A percentile compares a stretch with the other conserved stretches of the same genome.
These are phyloP conservation scores for Decapterus maruadsi DNA, from an alignment of 2,797 vertebrate genomes.

Conservation along the genomic window DNA sequence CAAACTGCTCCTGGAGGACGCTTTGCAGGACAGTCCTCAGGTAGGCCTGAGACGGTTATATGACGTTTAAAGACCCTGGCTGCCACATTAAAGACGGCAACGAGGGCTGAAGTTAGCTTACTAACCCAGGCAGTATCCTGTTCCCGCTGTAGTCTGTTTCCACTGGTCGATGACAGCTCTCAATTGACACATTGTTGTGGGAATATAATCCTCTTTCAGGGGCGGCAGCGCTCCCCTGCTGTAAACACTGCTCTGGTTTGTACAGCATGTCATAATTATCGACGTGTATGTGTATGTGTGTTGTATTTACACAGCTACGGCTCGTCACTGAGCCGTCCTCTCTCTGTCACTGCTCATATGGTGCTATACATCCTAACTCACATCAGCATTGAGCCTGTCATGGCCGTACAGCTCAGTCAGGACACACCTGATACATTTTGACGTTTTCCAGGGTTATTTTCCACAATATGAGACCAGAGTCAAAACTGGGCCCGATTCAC, in stretches of 20 bases:
- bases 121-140: slow-evolving; percentile 41
- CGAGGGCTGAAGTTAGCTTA: slow-evolving; percentile 39
- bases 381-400: not conserved
- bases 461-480: slow-evolving; percentile 5
- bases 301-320: slow-evolving; percentile 23
- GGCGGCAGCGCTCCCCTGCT: not conserved
- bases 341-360: not conserved
- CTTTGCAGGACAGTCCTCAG: slow-evolving; percentile 97
- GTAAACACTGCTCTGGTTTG: not conserved
- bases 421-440: not conserved
- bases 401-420: not conserved
- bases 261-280: not conserved
- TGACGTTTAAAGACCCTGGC: not conserved
- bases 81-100: not conserved
- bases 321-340: slow-evolving; percentile 19
- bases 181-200: slow-evolving; percentile 40
- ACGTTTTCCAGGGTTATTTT: not conserved
- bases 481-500: slow-evolving; percentile 50
- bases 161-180: slow-evolving; percentile 72
- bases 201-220: slow-evolving; percentile 11
- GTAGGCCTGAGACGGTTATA: slow-evolving; percentile 78
- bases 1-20: slow-evolving; percentile 95
- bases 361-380: not conserved
- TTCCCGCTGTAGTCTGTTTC: slow-evolving; percentile 49
- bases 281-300: not conserved